Evolutionary conservation across 2,113 vertebrate genomes (phyloP).

Genomic region (Tachycineta bicolor): DNA sequence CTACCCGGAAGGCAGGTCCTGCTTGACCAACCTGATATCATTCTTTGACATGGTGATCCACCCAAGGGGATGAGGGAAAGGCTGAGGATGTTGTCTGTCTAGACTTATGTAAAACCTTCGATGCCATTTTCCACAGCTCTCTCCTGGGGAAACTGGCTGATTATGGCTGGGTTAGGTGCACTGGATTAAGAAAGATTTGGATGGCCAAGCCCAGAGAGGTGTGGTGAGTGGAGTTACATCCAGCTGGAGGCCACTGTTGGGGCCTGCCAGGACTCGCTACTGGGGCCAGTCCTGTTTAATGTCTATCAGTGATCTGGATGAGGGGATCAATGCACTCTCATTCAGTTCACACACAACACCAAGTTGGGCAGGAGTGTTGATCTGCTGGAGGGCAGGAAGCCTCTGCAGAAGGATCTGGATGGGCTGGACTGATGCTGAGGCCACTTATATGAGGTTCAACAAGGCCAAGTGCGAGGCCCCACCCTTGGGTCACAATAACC

Average conservation of each 20-base stretch:
- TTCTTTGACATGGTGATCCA: neutral
- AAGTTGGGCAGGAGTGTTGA: rapidly evolving
- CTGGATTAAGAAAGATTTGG: neutral
- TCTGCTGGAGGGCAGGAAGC: neutral
- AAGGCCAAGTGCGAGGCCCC: neutral
- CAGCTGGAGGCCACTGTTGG: too few species aligned
- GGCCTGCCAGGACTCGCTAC: neutral
- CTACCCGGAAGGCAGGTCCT: neutral
- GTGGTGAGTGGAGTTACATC: neutral
- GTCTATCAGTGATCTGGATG: neutral
- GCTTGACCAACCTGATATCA: neutral
- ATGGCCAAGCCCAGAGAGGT: neutral
- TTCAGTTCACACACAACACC: neutral
- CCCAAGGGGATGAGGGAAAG: neutral
- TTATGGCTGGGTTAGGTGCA: neutral
- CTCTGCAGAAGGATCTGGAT: neutral
- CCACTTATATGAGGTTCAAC: neutral
- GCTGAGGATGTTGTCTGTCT: neutral
- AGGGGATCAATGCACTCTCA: neutral
- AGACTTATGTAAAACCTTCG: neutral
- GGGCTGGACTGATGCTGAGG: neutral
- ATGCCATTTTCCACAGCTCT: neutral
- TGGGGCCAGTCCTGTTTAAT: neutral
- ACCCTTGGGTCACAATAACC: neutral
- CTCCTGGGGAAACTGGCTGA: neutral